phyloP scores from a whole-genome alignment of 1,140 invertebrate species.

The Caenorhabditis latens region DNA sequence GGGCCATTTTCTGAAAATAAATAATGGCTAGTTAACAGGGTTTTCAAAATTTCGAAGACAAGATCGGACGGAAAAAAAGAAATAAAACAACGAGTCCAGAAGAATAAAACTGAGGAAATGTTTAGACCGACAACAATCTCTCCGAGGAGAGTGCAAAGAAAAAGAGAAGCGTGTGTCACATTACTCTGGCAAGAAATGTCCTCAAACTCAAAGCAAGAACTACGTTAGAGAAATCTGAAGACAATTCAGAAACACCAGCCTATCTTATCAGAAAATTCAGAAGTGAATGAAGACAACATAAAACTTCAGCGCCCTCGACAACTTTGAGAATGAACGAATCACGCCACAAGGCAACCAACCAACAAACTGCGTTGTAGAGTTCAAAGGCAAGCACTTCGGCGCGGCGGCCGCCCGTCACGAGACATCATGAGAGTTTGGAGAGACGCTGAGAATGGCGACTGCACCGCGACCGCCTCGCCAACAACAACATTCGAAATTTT shows the following conservation, averaged over 20 bases:
- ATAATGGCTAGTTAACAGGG: too few relatives aligned
- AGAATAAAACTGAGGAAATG: too few relatives aligned
- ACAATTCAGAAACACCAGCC: not conserved
- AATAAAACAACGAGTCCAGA: not conserved
- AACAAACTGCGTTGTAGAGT: constrained; percentile 40
- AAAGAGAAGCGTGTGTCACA: too few relatives aligned
- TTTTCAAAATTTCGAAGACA: not conserved
- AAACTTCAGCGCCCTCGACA: not conserved
- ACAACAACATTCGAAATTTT: not conserved
- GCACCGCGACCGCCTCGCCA: constrained; percentile 27
- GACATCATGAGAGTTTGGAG: not conserved
- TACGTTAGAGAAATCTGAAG: too few relatives aligned
- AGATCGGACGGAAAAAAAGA: not conserved
- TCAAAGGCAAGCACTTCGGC: constrained; percentile 36
- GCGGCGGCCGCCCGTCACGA: constrained; percentile 40
- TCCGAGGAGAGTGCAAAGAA: too few relatives aligned
- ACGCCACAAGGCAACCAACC: constrained; percentile 1
- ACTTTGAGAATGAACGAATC: constrained; percentile 5
- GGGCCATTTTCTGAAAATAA: constrained; percentile 83
- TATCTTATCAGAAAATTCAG: constrained; percentile 27
- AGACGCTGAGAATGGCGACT: constrained; percentile 12
- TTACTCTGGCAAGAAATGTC: too few relatives aligned
- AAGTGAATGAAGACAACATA: not conserved
- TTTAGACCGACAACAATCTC: too few relatives aligned
- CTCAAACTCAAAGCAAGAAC: too few relatives aligned